Base-by-base conservation (phyloP, 2,113 vertebrate genomes). In the Pedetes capensis region DNA sequence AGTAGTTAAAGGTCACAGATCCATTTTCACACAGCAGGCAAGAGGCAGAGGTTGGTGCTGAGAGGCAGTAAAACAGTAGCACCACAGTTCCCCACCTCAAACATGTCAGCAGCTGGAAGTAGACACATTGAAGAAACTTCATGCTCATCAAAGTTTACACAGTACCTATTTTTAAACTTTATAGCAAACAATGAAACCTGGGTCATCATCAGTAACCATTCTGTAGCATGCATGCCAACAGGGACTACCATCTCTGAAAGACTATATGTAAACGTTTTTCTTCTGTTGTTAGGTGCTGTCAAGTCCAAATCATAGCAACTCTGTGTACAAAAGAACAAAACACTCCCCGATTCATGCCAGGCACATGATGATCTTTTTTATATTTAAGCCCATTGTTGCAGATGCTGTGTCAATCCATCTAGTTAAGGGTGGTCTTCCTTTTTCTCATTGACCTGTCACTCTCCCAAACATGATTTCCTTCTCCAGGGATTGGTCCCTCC, bases 191-290 rank as follows among this genome's bases (percentile, higher is more conserved):
- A 0, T 80, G 96, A 80, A 53, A 3, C 84, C 78, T 29, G 32
- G 10, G 5, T 82, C 34, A 3, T 68, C 44, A 6, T 49, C 64
- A 37, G 34, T 91, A 95, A 69, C 91, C 20, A 78, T 64, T 97
- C 76, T 91, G 86, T 96, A 81, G 13, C 72, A 74, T 92, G 91
- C 44, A 55, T 86, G 74, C 92, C 94, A 96, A 72, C n/a, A n/a
- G n/a, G n/a, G n/a, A n/a, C n/a, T n/a, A n/a, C n/a, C n/a, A 59
- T 82, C 83, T 94, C 89, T 95, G 55, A 91, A 51, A 69, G 20
- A 8, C 23, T 3, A 51, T 13, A 7, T 47, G 72, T 91, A 97
- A 78, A 63, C n/a, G n/a, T n/a, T 92, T 96, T 69, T 94, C 91
- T 97, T 97, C 85, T 98, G 0, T 53, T 81, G n/a, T n/a, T n/a